Base-by-base conservation (phyloP, 2,888 invertebrate species). In the Argynnis bischoffii region DNA sequence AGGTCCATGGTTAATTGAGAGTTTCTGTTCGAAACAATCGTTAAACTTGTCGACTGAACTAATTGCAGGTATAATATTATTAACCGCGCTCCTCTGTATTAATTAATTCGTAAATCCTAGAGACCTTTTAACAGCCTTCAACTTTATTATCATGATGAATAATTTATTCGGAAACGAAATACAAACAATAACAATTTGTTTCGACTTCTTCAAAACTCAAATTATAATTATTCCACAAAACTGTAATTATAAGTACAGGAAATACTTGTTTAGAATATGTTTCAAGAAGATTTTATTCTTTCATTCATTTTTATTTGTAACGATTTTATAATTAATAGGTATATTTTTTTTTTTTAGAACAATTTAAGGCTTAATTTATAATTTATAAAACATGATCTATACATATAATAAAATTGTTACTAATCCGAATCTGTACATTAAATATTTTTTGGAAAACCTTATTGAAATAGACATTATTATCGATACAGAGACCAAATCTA, bases 1-100 rank as follows among this genome's bases (percentile, higher is more conserved):
- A 59, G 51, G 59, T 61, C 75, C 71, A 72, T 71, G 77, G 72
- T 75, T 76, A 72, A 77, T 69, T 73, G 75, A 74, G 75, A 59
- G 59, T 48, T 47, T 59, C 26, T 21, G 76, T 76, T 74, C 60
- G 66, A 67, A 70, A 70, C 72, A 69, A 74, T 72, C 68, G 72
- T 72, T 69, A 71, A 72, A 68, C 59, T 70, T 68, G 63, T 54
- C 63, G 64, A 67, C 65, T 63, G 67, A 69, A 74, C 69, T 69
- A 72, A 73, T 74, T 69, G 63, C 64, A 64, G 68, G 69, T 73
- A 70, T 71, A 65, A 67, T 69, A 70, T 35, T 63, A 68, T 69
- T 67, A 60, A 63, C 51, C 59, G 35, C 53, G 63, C 59, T 67
- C 57, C 64, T 65, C 70, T 55, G 50, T 41, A 67, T 50, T 67